These are phyloP conservation scores for Lacanobia wlatinum DNA, from an alignment of 2,888 invertebrate species.

Conservation along the genomic window DNA sequence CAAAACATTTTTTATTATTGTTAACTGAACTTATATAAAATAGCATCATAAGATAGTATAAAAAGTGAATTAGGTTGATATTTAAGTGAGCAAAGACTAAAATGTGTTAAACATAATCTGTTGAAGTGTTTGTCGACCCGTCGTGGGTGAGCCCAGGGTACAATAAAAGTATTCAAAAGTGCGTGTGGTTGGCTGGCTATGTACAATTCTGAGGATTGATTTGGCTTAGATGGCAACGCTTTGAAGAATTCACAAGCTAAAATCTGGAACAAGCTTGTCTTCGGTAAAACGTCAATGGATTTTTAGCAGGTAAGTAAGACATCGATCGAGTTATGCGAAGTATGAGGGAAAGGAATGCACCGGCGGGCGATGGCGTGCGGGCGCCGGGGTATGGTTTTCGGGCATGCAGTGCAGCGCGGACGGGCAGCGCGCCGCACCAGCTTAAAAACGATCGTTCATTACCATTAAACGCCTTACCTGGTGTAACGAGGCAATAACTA, in stretches of 20 bases:
- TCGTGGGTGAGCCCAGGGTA: slow-evolving; percentile 72
- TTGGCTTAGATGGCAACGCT: slow-evolving; percentile 48
- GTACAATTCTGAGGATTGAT: slow-evolving; percentile 50
- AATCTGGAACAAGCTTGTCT: slow-evolving; percentile 35
- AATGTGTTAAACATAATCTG: slow-evolving; percentile 52
- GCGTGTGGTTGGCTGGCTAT: slow-evolving; percentile 62
- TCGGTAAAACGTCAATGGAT: slow-evolving; percentile 77
- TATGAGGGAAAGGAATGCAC: slow-evolving; percentile 74
- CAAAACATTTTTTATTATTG: slow-evolving; percentile 43
- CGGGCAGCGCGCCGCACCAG: slow-evolving; percentile 28
- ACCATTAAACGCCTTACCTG: slow-evolving; percentile 45
- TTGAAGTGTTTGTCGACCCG: slow-evolving; percentile 65
- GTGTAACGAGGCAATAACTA: slow-evolving; percentile 61
- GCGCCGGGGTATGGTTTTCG: slow-evolving; percentile 66
- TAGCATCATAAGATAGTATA: slow-evolving; percentile 18
- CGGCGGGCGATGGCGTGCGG: slow-evolving; percentile 64
- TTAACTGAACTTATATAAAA: slow-evolving; percentile 27
- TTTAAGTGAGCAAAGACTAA: slow-evolving; percentile 27
- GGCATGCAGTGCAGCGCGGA: slow-evolving; percentile 47
- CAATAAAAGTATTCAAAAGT: slow-evolving; percentile 69
- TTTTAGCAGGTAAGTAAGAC: slow-evolving; percentile 84
- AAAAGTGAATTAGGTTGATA: slow-evolving; percentile 28
- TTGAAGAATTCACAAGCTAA: slow-evolving; percentile 31
- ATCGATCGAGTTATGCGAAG: slow-evolving; percentile 58
- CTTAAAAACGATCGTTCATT: slow-evolving; percentile 42